Evolutionary conservation across 2,888 invertebrate genomes (phyloP).

Genomic region (Andrena hattorfiana): DNA sequence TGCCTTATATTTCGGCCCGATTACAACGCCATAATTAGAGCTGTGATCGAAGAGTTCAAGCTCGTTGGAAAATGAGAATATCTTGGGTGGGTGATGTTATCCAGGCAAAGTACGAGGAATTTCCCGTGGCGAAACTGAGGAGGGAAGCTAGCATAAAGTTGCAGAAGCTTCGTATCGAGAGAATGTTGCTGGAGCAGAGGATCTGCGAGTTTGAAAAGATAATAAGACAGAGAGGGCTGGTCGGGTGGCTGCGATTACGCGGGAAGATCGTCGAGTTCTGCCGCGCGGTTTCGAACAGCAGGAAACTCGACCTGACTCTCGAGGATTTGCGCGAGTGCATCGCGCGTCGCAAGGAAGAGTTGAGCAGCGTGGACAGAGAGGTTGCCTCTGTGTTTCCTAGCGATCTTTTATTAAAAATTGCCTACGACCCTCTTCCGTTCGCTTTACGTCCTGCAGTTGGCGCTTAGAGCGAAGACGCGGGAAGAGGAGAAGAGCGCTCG

Average conservation of each 20-base stretch:
- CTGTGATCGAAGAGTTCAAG: too few species aligned
- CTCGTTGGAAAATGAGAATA: too few species aligned
- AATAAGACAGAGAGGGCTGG: neutral
- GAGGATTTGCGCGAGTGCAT: neutral
- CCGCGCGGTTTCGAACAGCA: neutral
- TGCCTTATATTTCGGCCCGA: too few species aligned
- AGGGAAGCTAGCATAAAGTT: slow-evolving; percentile 9
- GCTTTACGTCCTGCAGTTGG: slow-evolving; percentile 28
- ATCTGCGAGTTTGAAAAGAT: slow-evolving; percentile 22
- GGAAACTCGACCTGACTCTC: neutral
- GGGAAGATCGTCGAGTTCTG: slow-evolving; percentile 53
- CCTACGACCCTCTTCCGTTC: neutral
- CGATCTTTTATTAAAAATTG: neutral
- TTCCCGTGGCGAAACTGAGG: slow-evolving; percentile 52
- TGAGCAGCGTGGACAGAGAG: slow-evolving; percentile 37
- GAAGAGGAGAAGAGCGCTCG: slow-evolving; percentile 54
- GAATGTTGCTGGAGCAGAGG: slow-evolving; percentile 38
- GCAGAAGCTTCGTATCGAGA: slow-evolving; percentile 37
- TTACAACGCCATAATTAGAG: too few species aligned
- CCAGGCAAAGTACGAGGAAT: slow-evolving; percentile 53
- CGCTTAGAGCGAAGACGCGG: slow-evolving; percentile 1
- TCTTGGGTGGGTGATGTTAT: too few species aligned
- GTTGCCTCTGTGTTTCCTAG: slow-evolving; percentile 15
- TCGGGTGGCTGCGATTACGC: slow-evolving; percentile 54
- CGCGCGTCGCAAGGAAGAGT: neutral